phyloP scores from a whole-genome alignment of 2,113 vertebrate species.

The Antigone vipio region DNA sequence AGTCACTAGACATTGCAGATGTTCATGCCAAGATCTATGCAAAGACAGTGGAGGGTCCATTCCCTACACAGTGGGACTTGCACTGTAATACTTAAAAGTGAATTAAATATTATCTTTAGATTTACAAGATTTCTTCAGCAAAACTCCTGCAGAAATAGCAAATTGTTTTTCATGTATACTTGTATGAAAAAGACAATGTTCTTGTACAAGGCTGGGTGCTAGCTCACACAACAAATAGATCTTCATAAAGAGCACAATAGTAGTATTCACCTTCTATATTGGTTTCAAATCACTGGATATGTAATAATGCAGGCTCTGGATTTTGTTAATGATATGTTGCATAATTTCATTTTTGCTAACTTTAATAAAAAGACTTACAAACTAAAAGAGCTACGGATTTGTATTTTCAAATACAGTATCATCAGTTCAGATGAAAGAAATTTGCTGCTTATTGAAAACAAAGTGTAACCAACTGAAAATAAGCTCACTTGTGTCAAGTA shows the following conservation, averaged over 20 bases:
- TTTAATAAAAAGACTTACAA: not conserved
- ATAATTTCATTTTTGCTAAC: not conserved
- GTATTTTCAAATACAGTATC: not conserved
- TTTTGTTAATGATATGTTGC: not conserved
- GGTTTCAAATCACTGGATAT: not conserved
- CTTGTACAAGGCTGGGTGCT: not conserved
- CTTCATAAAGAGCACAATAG: not conserved
- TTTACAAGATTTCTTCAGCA: not conserved
- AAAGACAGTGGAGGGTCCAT: not conserved
- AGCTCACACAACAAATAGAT: not conserved
- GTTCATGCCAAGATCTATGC: not conserved
- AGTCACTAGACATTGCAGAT: not conserved
- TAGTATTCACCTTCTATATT: not conserved
- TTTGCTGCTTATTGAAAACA: not conserved
- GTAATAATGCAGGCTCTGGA: not conserved
- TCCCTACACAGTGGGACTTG: not conserved
- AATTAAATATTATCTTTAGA: not conserved
- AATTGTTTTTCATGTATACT: not conserved
- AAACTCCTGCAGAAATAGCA: not conserved
- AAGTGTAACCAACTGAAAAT: not conserved
- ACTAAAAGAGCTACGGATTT: not conserved
- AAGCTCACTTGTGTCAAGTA: not conserved
- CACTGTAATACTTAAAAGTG: not conserved
- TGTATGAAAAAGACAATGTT: not conserved
- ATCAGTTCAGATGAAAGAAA: not conserved